Evolutionary conservation across 2,888 invertebrate species (phyloP), one percentile per base, ranked within the genome.

Genomic region (Scaptomyza polygonia): DNA sequence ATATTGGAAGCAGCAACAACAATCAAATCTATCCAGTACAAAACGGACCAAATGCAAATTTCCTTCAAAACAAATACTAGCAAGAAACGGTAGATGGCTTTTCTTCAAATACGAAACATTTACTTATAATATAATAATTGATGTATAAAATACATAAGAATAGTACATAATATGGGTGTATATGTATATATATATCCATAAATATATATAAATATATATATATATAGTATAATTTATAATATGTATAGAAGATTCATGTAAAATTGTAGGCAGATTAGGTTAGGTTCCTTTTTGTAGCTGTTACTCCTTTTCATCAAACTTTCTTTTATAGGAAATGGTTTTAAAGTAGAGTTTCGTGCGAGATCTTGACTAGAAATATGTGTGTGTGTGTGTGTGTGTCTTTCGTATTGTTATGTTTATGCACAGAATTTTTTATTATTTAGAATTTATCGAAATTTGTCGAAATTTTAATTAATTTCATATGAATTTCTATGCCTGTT

Each of bases 121-220:
- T 68, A 81, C 86, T 85, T 87, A 87, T 72, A 42, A 66, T 72
- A 67, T 58, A 72, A 59, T 86, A 87, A 82, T 82, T 79, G 84
- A 70, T 84, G 83, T 84, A 85, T 82, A 84, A 85, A 84, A 84
- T 87, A 85, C 86, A 84, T 85, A 85, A 85, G 87, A 87, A 87
- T 85, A 85, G 79, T 84, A 85, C 85, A 85, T 84, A 74, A 85
- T 77, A 49, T 34, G 63, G 63, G 58, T 77, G 77, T 84, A 72
- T 82, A 70, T 72, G 52, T 68, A 52, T 36, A 7, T 67, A 43
- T 80, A 72, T 82, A 66, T 72, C n/a, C n/a, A n/a, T n/a, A 55
- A 61, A 43, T 36, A 8, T 81, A 70, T 72, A 57, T 67, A 51
- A 14, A 14, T 67, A 43, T 84, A 72, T 82, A 66, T 72, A 55